Evolutionary conservation across 2,888 invertebrate species (phyloP), one percentile per base, ranked within the genome.

Genomic region (Anarsia innoxiella): DNA sequence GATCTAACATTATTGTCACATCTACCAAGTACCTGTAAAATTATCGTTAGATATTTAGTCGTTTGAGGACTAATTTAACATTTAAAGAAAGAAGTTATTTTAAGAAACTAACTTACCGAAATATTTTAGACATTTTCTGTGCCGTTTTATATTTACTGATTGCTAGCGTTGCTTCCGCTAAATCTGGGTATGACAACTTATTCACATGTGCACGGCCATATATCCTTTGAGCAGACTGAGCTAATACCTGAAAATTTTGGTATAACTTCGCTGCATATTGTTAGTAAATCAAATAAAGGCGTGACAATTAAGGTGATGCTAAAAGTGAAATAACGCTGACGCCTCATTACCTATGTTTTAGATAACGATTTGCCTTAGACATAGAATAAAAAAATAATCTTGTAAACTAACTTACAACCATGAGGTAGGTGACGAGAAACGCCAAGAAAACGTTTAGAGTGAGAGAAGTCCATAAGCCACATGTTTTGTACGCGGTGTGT

Each of bases 391-490:
- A n/a, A n/a, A n/a, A n/a, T n/a, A n/a, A n/a, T n/a, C n/a, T n/a
- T n/a, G n/a, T n/a, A n/a, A n/a, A n/a, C n/a, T n/a, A n/a, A 58
- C 72, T 63, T 40, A 74, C 75, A 48, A 51, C 49, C 54, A 66
- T 66, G 31, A 66, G 56, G 31, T 70, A 69, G 9, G 53, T 51
- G 30, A 71, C 53, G 2, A 49, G 10, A 0, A 58, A 2, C 0
- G 69, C 69, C 0, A 73, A 31, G 0, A 62, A 0, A 0, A 68
- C 3, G 25, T 65, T 74, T 0, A 72, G 23, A 0, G 44, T 19
- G 0, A 69, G 2, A 0, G 66, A 56, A 0, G 63, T 51, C 58
- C 65, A 64, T 1, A 75, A 37, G 0, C 76, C 76, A 10, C 59
- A 58, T 1, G 48, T 44, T 30, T 47, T 62, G 43, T 67, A 76